Percentiles rank a stretch among this genome's conserved stretches.
phyloP scores from a whole-genome alignment of 2,113 vertebrate species.

The Laticauda colubrina region DNA sequence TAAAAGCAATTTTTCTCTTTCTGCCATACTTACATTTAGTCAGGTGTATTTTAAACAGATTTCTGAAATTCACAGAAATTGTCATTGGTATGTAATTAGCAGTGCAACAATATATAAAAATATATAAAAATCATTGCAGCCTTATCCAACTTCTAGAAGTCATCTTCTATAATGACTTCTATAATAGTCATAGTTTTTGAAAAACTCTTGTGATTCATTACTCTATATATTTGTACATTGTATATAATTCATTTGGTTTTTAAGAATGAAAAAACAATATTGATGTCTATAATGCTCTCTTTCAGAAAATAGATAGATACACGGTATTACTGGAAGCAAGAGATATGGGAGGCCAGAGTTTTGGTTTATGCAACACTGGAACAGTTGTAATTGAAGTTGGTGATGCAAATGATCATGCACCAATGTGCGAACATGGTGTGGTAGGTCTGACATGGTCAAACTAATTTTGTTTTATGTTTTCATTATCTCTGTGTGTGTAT shows the following conservation, averaged over 20 bases:
- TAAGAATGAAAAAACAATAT: background rate
- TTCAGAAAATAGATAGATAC: conserved; percentile 70
- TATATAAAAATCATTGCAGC: background rate
- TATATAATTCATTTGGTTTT: background rate
- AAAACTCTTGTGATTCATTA: background rate
- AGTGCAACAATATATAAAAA: background rate
- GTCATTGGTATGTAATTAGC: background rate
- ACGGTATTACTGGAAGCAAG: conserved; percentile 70
- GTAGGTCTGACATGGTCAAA: conserved; percentile 71
- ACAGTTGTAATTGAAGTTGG: conserved; percentile 71
- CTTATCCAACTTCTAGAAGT: background rate
- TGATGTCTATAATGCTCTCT: conserved; percentile 19
- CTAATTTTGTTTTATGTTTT: background rate
- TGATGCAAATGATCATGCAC: conserved; percentile 86
- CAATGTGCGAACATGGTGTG: conserved; percentile 69
- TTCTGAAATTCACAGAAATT: background rate
- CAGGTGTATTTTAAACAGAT: background rate
- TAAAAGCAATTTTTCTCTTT: background rate
- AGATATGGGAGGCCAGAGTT: conserved; percentile 75
- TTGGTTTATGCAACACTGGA: conserved; percentile 75
- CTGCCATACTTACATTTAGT: background rate
- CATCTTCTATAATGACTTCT: background rate
- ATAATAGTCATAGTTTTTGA: background rate
- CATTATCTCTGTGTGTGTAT: background rate
- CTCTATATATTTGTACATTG: background rate